A percentile compares a stretch with the other conserved stretches of the same genome.
Evolutionary conservation across 2,888 invertebrate genomes (phyloP).

Genomic region (Hypomecis punctinalis): DNA sequence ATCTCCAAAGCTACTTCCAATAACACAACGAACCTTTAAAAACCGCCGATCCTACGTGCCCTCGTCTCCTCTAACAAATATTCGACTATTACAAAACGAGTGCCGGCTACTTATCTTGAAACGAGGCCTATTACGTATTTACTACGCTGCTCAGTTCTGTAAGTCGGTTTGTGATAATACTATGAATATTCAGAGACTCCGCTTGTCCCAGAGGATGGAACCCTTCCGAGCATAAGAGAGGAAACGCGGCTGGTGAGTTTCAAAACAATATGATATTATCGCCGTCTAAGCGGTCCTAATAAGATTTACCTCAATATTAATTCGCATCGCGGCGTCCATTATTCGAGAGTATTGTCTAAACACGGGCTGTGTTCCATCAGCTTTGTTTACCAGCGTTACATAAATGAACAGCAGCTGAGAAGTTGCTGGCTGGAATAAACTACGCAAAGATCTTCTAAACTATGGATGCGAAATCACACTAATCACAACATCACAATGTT

Average conservation of each 20-base stretch:
- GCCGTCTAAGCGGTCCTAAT: constrained; percentile 82
- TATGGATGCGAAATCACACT: too few species aligned
- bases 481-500: too few species aligned
- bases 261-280: constrained; percentile 85
- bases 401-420: constrained; percentile 52
- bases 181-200: constrained; percentile 79
- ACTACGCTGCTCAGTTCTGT: constrained; percentile 72
- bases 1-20: constrained; percentile 77
- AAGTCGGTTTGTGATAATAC: constrained; percentile 80
- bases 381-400: constrained; percentile 60
- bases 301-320: constrained; percentile 85
- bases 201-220: constrained; percentile 77
- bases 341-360: constrained; percentile 79
- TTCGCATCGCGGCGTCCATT: constrained; percentile 81
- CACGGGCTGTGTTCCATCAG: constrained; percentile 63
- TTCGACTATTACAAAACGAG: constrained; percentile 49
- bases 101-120: constrained; percentile 62
- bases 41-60: constrained; percentile 56
- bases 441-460: not conserved
- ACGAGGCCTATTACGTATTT: constrained; percentile 72
- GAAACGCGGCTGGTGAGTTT: constrained; percentile 79
- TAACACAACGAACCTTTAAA: constrained; percentile 73
- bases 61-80: constrained; percentile 47
- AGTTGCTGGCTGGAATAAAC: constrained; percentile 41
- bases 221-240: constrained; percentile 82